Evolutionary conservation across 1,140 invertebrate genomes (phyloP), one percentile per base, ranked within the genome.

Genomic region (Aethina tumida): DNA sequence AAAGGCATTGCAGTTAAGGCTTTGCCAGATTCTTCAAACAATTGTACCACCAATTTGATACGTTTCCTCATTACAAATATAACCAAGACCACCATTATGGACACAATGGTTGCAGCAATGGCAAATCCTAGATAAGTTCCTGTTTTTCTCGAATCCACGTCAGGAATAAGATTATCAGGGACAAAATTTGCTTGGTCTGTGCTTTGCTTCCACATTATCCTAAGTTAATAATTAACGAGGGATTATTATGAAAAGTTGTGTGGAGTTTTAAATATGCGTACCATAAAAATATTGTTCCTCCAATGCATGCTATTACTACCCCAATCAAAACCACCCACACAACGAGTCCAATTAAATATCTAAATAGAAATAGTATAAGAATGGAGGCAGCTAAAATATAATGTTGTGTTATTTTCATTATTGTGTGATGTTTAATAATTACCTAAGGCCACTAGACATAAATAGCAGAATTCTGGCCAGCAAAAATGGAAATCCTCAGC

Each of bases 21-120:
- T 60, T 79, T 81, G 31, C 81, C 82, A 12, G 84, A 77, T 65
- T 88, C 83, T 39, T 71, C 69, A 53, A 87, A 86, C 19, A 86
- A 62, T 24, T 74, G 69, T 17, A 81, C 71, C 0, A 84, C 80
- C 30, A 85, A 60, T 17, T 66, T 59, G 30, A 86, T 77, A 34
- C 82, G 64, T 51, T 80, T 82, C 49, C 82, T 67, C 76, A 87
- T 74, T 1, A 77, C 74, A 13, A 85, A 50, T 4, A 86, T 62
- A 1, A 85, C 60, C n/a, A 84, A 42, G 29, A 81, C 41, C 21
- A 81, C 66, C 24, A 81, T 56, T 2, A 79, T 57, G 5, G 81
- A 75, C 5, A 76, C 60, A 16, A 79, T 58, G 9, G 77, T 73
- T 22, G 75, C 68, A 24, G 74, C 54, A 15, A 81, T 74, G 5